Base-by-base conservation (phyloP, 1,140 invertebrate species). In the Brachionus koreanus region DNA sequence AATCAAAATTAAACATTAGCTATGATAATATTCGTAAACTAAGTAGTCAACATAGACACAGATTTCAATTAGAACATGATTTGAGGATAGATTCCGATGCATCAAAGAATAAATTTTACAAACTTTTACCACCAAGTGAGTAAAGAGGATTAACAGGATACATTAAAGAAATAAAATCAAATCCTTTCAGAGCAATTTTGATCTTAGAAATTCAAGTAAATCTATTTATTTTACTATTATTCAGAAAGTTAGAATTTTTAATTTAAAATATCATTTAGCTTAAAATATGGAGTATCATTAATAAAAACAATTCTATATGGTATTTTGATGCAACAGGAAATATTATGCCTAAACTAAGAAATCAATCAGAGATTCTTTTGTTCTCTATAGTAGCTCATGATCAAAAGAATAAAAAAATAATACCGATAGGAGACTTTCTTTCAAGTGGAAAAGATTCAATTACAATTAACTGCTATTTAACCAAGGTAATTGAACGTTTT, bases 141-240 rank as follows among this genome's bases (percentile, higher is more conserved):
- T 35, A n/a, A 35, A 65, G 33, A 33, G 61, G 61, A 6, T 33
- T 35, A 33, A 74, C 16, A 74, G 69, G 69, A 16, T 74, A 25
- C 46, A 74, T 74, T 43, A 39, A 74, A 39, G 39, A 74, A 25
- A 46, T 46, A 19, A 19, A 23, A 42, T 43, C 42, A 23, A 74
- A 74, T 46, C 69, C 69, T 74, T 74, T 74, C 9, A 19, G 42
- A 23, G 19, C 42, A 19, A 19, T 74, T 43, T 25, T 74, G 16
- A 74, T 74, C 29, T 74, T 39, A 39, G 69, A 74, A 23, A 46
- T 74, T 46, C 69, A 74, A 13, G 37, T 46, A 74, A 74, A 74
- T 19, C 39, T 29, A 13, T 19, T 65, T n/a, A n/a, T n/a, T n/a
- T n/a, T n/a, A n/a, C n/a, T n/a, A n/a, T n/a, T n/a, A n/a, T n/a